Evolutionary conservation across 2,888 invertebrate genomes (phyloP).

Genomic region (Tipula vernalis): DNA sequence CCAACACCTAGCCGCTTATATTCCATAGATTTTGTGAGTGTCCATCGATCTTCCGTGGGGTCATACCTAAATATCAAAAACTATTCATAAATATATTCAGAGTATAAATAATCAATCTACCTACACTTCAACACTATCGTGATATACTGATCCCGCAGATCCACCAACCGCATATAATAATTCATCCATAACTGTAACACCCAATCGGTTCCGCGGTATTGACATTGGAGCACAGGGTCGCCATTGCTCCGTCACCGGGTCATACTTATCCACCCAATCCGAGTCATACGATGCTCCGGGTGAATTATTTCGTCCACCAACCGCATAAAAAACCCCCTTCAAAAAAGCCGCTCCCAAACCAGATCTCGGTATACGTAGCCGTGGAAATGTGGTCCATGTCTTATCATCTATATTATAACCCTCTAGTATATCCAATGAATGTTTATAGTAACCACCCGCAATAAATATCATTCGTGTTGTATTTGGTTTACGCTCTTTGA

Average conservation of each 20-base stretch:
- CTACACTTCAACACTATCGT: slow-evolving; percentile 80
- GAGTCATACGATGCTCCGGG: slow-evolving; percentile 79
- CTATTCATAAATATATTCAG: slow-evolving; percentile 14
- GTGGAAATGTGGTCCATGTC: slow-evolving; percentile 69
- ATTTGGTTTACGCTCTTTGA: slow-evolving; percentile 76
- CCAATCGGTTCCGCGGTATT: slow-evolving; percentile 73
- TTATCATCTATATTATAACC: slow-evolving; percentile 79
- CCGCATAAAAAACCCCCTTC: slow-evolving; percentile 81
- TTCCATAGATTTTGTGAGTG: slow-evolving; percentile 59
- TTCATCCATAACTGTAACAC: slow-evolving; percentile 90
- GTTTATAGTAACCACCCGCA: slow-evolving; percentile 78
- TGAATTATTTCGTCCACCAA: slow-evolving; percentile 85
- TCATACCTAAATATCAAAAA: slow-evolving; percentile 51
- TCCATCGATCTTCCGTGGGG: slow-evolving; percentile 75
- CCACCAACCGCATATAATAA: slow-evolving; percentile 86
- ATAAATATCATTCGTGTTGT: slow-evolving; percentile 83
- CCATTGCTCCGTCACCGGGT: slow-evolving; percentile 78
- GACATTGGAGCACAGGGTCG: slow-evolving; percentile 78
- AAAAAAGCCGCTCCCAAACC: slow-evolving; percentile 78
- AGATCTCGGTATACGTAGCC: slow-evolving; percentile 76
- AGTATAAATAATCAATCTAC: slow-evolving; percentile 20
- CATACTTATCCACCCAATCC: slow-evolving; percentile 61
- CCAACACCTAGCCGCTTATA: slow-evolving; percentile 69
- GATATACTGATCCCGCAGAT: slow-evolving; percentile 72
- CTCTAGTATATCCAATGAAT: slow-evolving; percentile 77